Conservation (phyloP, 2,797 vertebrate species). For the Sorex maritimensis region DNA sequence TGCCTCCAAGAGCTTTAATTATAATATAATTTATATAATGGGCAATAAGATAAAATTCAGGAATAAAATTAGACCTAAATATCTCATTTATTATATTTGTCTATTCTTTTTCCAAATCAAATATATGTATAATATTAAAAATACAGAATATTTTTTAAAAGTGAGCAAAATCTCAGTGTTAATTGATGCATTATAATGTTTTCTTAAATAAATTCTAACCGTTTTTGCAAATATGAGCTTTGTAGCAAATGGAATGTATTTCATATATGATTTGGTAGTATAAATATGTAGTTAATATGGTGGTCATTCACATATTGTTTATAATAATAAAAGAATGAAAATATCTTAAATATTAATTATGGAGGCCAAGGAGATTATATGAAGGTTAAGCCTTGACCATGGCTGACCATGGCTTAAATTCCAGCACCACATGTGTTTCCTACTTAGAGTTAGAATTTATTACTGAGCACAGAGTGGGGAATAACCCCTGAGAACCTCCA, state of each 20-base stretch:
- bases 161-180: not conserved
- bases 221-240: not conserved
- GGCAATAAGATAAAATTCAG: not conserved
- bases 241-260: not conserved
- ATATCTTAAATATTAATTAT: not conserved
- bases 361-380: too few species aligned
- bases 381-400: too few species aligned
- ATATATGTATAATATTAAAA: not conserved
- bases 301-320: not conserved
- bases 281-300: not conserved
- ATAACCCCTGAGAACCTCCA: too few species aligned
- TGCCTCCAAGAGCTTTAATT: too few species aligned
- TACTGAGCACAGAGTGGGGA: too few species aligned
- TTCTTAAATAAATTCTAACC: conserved; percentile 32
- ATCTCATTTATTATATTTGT: not conserved
- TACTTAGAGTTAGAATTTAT: too few species aligned
- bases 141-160: conserved; percentile 11
- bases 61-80: conserved; percentile 7
- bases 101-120: not conserved
- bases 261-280: not conserved
- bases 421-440: too few species aligned
- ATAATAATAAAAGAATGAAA: conserved; percentile 26
- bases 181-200: not conserved
- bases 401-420: too few species aligned
- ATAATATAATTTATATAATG: too few species aligned